Conservation (phyloP, 2,888 invertebrate genomes). For the Tetramorium bicarinatum region DNA sequence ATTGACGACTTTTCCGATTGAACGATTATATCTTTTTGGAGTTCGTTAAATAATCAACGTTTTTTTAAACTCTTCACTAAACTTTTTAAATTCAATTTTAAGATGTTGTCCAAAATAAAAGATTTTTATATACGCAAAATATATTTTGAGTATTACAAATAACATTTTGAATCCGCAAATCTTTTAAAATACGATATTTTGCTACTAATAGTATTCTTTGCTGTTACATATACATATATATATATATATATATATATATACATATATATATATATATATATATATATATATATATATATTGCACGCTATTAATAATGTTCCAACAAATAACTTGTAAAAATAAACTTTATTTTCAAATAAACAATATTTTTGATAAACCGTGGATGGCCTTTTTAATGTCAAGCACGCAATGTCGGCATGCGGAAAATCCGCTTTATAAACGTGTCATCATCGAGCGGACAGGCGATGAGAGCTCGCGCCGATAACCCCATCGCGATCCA, state of each 20-base stretch:
- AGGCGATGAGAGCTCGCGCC: constrained; percentile 46
- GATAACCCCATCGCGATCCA: constrained; percentile 58
- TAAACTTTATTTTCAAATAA: constrained; percentile 40
- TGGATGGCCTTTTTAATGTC: constrained; percentile 35
- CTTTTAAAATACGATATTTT: neutral
- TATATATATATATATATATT: neutral
- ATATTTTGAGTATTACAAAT: neutral
- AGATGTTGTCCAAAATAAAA: neutral
- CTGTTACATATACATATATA: neutral
- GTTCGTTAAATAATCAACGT: neutral
- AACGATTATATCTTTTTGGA: neutral
- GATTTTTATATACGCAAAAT: neutral
- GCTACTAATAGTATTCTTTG: neutral
- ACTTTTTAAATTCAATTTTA: neutral
- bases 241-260: too few relatives aligned
- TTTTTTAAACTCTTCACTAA: neutral
- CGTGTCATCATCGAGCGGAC: constrained; percentile 54
- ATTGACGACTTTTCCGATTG: neutral
- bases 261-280: neutral
- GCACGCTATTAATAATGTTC: neutral
- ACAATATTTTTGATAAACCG: constrained; percentile 44
- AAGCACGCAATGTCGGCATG: constrained; percentile 33
- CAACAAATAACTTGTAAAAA: constrained; percentile 27
- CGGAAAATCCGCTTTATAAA: constrained; percentile 55
- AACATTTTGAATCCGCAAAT: neutral